Evolutionary conservation across 1,140 invertebrate genomes (phyloP).

Genomic region (Schmidtea mediterranea): DNA sequence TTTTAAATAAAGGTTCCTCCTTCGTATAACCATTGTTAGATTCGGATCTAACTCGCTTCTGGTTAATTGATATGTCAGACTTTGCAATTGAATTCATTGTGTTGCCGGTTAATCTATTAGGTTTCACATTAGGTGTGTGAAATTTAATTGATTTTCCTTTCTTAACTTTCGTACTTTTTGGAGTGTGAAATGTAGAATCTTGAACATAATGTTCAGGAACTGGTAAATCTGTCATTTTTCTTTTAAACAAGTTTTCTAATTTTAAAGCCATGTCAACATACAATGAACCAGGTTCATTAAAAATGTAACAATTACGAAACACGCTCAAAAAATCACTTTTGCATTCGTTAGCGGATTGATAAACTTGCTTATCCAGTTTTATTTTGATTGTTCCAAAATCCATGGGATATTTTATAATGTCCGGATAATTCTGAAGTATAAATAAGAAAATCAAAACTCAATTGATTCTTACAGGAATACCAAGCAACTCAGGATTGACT

Average conservation of each 20-base stretch:
- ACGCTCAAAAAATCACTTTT: constrained; percentile 92
- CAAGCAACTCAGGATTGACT: constrained; percentile 75
- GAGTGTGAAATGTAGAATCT: too few species aligned
- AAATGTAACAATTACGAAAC: constrained; percentile 95
- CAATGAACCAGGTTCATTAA: constrained; percentile 77
- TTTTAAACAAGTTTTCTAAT: background rate
- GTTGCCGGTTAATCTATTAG: too few species aligned
- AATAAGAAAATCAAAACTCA: constrained; percentile 7
- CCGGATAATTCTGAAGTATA: constrained; percentile 66
- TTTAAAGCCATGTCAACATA: constrained; percentile 4
- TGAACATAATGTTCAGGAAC: background rate
- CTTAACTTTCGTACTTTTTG: too few species aligned
- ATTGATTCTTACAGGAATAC: constrained; percentile 45
- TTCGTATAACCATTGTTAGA: too few species aligned
- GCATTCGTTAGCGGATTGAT: constrained; percentile 77
- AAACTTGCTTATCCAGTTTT: constrained; percentile 78
- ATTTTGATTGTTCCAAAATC: constrained; percentile 94
- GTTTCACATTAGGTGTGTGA: too few species aligned
- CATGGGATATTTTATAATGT: constrained; percentile 79
- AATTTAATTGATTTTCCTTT: too few species aligned
- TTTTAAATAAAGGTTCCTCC: too few species aligned
- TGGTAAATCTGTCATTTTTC: constrained; percentile 1
- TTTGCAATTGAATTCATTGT: too few species aligned
- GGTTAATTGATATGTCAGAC: too few species aligned
- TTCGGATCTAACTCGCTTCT: too few species aligned